Percentiles rank a stretch among this genome's conserved stretches.
phyloP scores from a whole-genome alignment of 2,113 vertebrate species.

The Chascanopsetta lugubris region DNA sequence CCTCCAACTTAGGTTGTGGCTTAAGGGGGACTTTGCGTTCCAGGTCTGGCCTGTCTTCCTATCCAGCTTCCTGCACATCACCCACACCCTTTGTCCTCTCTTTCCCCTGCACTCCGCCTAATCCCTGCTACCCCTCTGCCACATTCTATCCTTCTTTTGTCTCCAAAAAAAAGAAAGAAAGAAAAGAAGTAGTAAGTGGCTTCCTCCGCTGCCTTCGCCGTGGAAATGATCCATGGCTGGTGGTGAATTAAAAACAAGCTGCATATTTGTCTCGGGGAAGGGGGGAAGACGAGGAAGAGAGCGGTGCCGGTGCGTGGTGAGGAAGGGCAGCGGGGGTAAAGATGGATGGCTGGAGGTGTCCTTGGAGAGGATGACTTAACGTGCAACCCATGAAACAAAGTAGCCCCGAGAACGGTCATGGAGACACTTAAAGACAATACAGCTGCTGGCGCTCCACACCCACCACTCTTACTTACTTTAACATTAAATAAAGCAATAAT shows the following conservation, averaged over 20 bases:
- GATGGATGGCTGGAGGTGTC: constrained; percentile 68
- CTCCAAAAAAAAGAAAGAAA: no score
- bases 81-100: constrained; percentile 50
- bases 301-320: constrained; percentile 53
- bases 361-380: constrained; percentile 70
- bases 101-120: constrained; percentile 44
- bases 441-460: constrained; percentile 76
- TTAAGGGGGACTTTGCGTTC: constrained; percentile 60
- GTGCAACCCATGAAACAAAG: constrained; percentile 60
- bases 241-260: constrained; percentile 68
- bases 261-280: constrained; percentile 68
- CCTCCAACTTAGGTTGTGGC: constrained; percentile 74
- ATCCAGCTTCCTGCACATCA: constrained; percentile 68
- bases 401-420: constrained; percentile 46
- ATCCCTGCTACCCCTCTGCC: constrained; percentile 43
- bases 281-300: constrained; percentile 53
- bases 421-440: constrained; percentile 78
- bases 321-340: constrained; percentile 61
- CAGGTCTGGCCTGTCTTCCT: constrained; percentile 61
- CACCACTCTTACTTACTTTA: constrained; percentile 95
- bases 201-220: constrained; percentile 51
- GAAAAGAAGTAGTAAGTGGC: constrained; percentile 58
- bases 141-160: constrained; percentile 50
- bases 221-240: constrained; percentile 73
- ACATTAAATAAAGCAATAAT: constrained; percentile 99